Percentiles rank a stretch among this genome's conserved stretches.
These are phyloP conservation scores for Vulpes vulpes DNA, from an alignment of 2,113 vertebrate species.

Conservation along the genomic window DNA sequence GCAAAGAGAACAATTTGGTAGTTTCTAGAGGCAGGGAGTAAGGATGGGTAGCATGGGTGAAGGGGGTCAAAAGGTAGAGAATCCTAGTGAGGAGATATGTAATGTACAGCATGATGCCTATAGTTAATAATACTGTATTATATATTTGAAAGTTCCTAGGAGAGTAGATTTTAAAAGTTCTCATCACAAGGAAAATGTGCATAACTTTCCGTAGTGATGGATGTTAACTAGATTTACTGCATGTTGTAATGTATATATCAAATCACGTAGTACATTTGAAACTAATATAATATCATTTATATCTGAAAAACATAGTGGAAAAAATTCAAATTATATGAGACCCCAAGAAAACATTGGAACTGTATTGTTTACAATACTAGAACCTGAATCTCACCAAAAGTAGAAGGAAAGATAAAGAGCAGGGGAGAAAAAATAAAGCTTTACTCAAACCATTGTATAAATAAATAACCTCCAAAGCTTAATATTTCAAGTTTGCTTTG, in stretches of 20 bases:
- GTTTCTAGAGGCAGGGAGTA: not conserved
- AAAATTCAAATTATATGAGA: not conserved
- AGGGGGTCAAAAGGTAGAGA: not conserved
- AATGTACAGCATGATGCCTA: not conserved
- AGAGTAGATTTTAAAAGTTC: not conserved
- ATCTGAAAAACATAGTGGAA: not conserved
- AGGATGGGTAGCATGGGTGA: not conserved
- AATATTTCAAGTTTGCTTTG: not conserved
- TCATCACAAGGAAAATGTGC: not conserved
- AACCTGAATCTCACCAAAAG: not conserved
- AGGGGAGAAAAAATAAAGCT: not conserved
- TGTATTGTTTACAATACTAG: not conserved
- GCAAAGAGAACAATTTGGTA: not conserved
- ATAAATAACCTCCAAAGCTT: not conserved
- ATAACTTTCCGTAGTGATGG: not conserved
- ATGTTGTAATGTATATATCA: not conserved
- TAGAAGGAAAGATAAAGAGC: not conserved
- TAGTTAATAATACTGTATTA: not conserved
- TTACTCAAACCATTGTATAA: not conserved
- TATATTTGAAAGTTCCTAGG: not conserved
- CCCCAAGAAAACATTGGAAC: not conserved
- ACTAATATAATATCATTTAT: not conserved
- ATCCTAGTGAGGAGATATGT: not conserved
- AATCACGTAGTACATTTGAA: not conserved
- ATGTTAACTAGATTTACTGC: not conserved